These are phyloP conservation scores for Enteromius unitaeniatus DNA, from an alignment of 2,797 vertebrate genomes.

Conservation along the genomic window DNA sequence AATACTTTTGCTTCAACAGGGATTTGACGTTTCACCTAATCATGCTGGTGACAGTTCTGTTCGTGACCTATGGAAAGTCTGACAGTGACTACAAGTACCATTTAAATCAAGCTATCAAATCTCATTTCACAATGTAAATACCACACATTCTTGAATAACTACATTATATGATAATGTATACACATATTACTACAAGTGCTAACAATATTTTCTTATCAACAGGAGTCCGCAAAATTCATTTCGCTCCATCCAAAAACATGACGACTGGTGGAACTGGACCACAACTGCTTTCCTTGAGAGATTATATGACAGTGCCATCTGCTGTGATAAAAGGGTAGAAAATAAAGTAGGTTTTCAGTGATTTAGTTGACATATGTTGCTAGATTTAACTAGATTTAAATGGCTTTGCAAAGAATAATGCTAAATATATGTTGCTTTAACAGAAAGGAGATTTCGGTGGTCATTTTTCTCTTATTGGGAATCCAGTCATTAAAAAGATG, in stretches of 20 bases:
- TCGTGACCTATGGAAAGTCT: constrained; percentile 68
- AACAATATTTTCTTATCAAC: constrained; percentile 14
- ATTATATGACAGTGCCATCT: constrained; percentile 61
- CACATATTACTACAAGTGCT: neutral
- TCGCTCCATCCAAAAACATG: constrained; percentile 63
- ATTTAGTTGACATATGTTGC: constrained; percentile 18
- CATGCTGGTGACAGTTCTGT: constrained; percentile 73
- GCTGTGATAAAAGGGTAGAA: neutral
- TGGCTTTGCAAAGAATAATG: neutral
- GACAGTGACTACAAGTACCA: constrained; percentile 62
- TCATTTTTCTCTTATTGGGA: constrained; percentile 72
- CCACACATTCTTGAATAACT: neutral
- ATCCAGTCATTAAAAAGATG: constrained; percentile 69
- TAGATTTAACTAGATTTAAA: neutral
- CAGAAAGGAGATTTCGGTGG: constrained; percentile 63
- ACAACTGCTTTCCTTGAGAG: constrained; percentile 70
- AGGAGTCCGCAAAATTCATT: constrained; percentile 67
- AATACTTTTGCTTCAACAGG: constrained; percentile 65
- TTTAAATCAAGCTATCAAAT: constrained; percentile 74
- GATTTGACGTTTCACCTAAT: constrained; percentile 65
- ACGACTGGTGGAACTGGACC: constrained; percentile 82
- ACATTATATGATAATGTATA: neutral
- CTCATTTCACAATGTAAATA: constrained; percentile 75
- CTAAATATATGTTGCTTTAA: constrained; percentile 24
- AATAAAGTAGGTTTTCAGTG: constrained; percentile 64